These are phyloP conservation scores for Chionis minor DNA, from an alignment of 2,113 vertebrate species.

Conservation along the genomic window DNA sequence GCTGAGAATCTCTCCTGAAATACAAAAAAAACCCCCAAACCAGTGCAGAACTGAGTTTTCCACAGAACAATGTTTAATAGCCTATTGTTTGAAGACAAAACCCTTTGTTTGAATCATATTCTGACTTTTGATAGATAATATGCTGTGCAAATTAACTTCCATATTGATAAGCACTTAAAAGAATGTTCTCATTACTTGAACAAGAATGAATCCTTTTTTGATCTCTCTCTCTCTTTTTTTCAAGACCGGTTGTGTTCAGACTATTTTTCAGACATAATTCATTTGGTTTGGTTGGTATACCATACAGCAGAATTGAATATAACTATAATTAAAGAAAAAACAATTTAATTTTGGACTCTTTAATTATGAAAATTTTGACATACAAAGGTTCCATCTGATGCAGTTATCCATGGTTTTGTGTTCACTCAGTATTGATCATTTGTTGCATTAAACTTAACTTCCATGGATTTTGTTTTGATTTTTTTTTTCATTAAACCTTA, in stretches of 20 bases:
- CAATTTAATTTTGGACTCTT: not conserved
- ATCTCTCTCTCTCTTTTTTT: not conserved
- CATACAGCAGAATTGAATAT: not conserved
- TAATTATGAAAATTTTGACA: not conserved
- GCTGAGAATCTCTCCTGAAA: not conserved
- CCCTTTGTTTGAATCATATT: not conserved
- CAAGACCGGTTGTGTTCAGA: not conserved
- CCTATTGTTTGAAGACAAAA: not conserved
- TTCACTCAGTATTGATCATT: not conserved
- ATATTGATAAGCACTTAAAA: slow-evolving; percentile 7
- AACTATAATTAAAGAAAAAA: not conserved
- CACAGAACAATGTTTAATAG: not conserved
- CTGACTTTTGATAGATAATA: slow-evolving; percentile 2
- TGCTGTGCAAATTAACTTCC: not conserved
- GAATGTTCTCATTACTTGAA: not conserved
- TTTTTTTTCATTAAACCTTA: not conserved
- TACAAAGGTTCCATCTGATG: not conserved
- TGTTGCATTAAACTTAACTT: not conserved
- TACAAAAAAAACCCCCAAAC: not conserved
- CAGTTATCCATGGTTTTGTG: not conserved
- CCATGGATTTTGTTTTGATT: not conserved
- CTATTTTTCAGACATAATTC: not conserved
- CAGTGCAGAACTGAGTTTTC: not conserved
- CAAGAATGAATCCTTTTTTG: not conserved
- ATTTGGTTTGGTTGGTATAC: not conserved